Evolutionary conservation across 2,888 invertebrate species (phyloP).

Genomic region (Scrobipalpa atriplicella): DNA sequence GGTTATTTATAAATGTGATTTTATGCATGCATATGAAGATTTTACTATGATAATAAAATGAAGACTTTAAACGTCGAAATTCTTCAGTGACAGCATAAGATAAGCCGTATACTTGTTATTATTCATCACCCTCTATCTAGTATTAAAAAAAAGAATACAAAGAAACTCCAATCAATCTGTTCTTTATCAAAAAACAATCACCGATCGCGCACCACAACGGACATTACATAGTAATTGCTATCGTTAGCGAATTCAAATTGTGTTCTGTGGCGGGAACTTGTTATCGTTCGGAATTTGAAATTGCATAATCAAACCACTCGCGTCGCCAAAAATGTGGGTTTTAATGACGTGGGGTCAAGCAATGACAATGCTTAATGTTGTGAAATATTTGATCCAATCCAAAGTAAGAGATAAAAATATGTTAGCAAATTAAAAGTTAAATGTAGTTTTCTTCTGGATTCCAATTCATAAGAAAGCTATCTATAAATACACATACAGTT

Average conservation of each 20-base stretch:
- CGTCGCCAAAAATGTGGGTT: constrained; percentile 19
- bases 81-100: too few relatives aligned
- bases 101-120: too few relatives aligned
- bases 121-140: neutral
- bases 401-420: too few relatives aligned
- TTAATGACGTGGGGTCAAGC: neutral
- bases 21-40: too few relatives aligned
- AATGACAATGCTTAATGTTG: neutral
- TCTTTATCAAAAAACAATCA: constrained; percentile 17
- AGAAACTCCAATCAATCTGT: constrained; percentile 1
- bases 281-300: constrained; percentile 24
- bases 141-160: neutral
- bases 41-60: too few relatives aligned
- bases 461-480: too few relatives aligned
- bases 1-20: too few relatives aligned
- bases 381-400: neutral
- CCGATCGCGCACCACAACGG: neutral
- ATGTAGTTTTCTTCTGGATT: neutral
- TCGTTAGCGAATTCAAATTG: constrained; percentile 24
- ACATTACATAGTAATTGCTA: constrained; percentile 24
- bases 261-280: constrained; percentile 25
- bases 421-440: too few relatives aligned
- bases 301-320: constrained; percentile 13
- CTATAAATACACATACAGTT: too few relatives aligned
- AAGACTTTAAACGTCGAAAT: too few relatives aligned